Evolutionary conservation across 2,113 vertebrate species (phyloP).

Genomic region (Sceloporus tristichus): DNA sequence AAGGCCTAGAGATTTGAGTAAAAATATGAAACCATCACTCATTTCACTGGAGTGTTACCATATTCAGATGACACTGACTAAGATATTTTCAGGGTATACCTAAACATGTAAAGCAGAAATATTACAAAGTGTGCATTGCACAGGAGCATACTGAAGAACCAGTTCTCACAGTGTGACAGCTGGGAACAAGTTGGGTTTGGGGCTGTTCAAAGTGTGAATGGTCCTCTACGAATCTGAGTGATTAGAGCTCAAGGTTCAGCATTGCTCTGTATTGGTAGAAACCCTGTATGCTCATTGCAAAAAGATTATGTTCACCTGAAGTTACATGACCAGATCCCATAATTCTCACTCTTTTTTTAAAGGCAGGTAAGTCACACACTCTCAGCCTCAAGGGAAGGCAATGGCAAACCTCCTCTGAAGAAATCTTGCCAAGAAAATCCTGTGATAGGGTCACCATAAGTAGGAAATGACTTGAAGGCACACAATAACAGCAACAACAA

Average conservation of each 20-base stretch:
- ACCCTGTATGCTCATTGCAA: no score
- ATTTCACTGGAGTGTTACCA: background rate
- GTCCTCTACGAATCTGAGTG: background rate
- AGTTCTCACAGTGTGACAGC: background rate
- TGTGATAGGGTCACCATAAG: no score
- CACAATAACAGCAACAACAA: no score
- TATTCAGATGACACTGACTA: background rate
- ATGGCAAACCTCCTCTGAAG: no score
- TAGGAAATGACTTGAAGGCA: no score
- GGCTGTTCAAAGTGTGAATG: background rate
- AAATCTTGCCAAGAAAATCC: no score
- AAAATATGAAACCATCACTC: background rate
- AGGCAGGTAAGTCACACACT: no score
- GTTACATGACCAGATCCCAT: background rate
- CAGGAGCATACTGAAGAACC: background rate
- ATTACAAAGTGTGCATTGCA: background rate
- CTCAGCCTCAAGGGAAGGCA: no score
- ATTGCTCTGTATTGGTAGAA: no score
- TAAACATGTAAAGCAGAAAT: background rate
- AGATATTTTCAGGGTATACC: no score
- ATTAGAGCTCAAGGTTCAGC: background rate
- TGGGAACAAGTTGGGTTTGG: background rate
- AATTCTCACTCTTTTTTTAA: background rate
- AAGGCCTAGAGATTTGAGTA: background rate
- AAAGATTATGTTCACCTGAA: background rate